Percentiles rank a stretch among this genome's conserved stretches.
phyloP scores from a whole-genome alignment of 2,797 vertebrate species.

The Champsocephalus esox region DNA sequence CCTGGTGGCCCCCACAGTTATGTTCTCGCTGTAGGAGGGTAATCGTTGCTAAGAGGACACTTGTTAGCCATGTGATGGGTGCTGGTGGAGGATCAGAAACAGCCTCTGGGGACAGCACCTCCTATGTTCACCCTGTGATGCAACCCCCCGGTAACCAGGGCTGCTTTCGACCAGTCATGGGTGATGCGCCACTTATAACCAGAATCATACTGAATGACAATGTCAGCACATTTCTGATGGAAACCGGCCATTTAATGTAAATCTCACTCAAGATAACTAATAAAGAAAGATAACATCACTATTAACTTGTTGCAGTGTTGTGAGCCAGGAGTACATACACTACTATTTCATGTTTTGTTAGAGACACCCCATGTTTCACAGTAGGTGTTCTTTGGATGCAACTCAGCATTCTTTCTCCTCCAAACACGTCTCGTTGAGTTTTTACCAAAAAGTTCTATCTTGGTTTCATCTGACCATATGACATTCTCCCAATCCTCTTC shows the following conservation, averaged over 20 bases:
- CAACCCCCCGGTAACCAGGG: constrained; percentile 54
- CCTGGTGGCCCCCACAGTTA: neutral
- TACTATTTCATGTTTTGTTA: neutral
- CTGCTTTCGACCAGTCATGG: constrained; percentile 31
- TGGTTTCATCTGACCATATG: too few species aligned
- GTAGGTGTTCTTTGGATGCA: too few species aligned
- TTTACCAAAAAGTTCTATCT: too few species aligned
- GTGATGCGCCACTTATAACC: neutral
- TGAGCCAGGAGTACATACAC: neutral
- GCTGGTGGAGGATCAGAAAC: constrained; percentile 33
- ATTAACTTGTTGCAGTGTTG: neutral
- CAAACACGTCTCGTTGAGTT: too few species aligned
- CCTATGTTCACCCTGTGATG: constrained; percentile 55
- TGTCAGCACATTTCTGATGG: neutral
- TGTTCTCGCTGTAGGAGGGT: constrained; percentile 11
- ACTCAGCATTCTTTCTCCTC: too few species aligned
- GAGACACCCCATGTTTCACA: neutral
- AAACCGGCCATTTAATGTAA: neutral
- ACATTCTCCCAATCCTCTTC: too few species aligned
- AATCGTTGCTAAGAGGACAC: constrained; percentile 29
- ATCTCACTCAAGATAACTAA: neutral
- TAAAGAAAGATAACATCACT: neutral
- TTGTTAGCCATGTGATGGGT: constrained; percentile 40
- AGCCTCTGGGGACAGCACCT: constrained; percentile 38
- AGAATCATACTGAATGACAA: neutral